Conservation (phyloP, 2,888 invertebrate genomes). For the Caenorhabditis angaria region DNA sequence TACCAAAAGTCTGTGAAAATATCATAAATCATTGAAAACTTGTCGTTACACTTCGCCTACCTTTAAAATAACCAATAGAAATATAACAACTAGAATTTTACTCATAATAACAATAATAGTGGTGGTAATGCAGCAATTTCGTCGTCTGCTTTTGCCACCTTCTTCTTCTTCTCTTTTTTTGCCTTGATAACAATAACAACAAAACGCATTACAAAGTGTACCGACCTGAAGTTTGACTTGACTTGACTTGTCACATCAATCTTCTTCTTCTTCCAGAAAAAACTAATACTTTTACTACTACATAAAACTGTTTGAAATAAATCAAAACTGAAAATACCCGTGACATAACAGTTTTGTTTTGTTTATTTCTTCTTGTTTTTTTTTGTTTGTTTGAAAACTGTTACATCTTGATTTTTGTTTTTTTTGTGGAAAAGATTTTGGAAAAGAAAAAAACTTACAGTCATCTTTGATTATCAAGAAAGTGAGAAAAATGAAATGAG, state of each 20-base stretch:
- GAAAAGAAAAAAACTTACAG: not conserved
- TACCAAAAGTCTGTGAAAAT: slow-evolving; percentile 3
- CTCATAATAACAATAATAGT: not conserved
- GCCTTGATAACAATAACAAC: slow-evolving; percentile 4
- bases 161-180: not conserved
- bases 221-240: not conserved
- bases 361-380: too few species aligned
- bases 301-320: not conserved
- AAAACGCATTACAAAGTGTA: not conserved
- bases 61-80: not conserved
- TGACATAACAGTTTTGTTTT: not conserved
- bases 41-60: not conserved
- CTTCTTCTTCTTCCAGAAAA: not conserved
- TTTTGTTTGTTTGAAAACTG: too few species aligned
- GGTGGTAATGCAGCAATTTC: not conserved
- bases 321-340: not conserved
- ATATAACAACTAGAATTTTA: not conserved
- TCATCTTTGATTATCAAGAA: not conserved
- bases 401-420: too few species aligned
- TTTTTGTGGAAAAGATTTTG: not conserved
- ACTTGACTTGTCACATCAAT: not conserved
- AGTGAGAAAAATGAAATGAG: not conserved
- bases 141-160: not conserved
- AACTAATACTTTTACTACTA: not conserved
- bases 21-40: too few species aligned